A percentile compares a stretch with the other conserved stretches of the same genome.
Conservation (phyloP, 2,888 invertebrate species). For the Catonia carolina region DNA sequence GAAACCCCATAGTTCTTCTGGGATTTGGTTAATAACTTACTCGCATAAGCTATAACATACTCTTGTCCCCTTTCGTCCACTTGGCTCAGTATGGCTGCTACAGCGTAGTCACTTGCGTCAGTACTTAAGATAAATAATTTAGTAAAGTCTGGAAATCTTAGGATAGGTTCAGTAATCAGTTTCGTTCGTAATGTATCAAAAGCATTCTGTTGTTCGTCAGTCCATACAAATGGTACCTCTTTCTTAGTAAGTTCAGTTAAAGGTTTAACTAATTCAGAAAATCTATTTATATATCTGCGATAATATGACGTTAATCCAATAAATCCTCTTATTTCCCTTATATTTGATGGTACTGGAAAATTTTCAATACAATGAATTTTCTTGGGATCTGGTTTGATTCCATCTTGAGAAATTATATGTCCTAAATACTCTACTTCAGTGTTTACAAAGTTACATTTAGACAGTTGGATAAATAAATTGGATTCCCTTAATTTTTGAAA, state of each 20-base stretch:
- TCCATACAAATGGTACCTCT: neutral
- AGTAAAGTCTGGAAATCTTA: slow-evolving; percentile 23
- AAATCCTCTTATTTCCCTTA: neutral
- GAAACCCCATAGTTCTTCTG: slow-evolving; percentile 36
- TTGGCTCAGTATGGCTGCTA: no score
- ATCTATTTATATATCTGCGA: neutral
- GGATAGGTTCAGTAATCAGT: slow-evolving; percentile 13
- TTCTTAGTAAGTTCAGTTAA: neutral
- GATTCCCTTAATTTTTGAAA: neutral
- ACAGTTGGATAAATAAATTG: neutral
- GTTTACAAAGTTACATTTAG: no score
- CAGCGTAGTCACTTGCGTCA: no score
- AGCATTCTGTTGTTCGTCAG: neutral
- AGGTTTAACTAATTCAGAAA: neutral
- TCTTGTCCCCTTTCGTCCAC: no score
- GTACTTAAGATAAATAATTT: slow-evolving; percentile 28
- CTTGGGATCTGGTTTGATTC: neutral
- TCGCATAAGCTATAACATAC: no score
- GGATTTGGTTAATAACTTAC: slow-evolving; percentile 34
- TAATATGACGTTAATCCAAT: neutral
- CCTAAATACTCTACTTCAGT: neutral
- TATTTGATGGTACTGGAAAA: neutral
- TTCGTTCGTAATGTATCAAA: no score
- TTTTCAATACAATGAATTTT: neutral
- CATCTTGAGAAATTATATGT: neutral